A percentile compares a stretch with the other conserved stretches of the same genome.
Evolutionary conservation across 2,113 vertebrate genomes (phyloP).

Genomic region (Irena cyanogastra): DNA sequence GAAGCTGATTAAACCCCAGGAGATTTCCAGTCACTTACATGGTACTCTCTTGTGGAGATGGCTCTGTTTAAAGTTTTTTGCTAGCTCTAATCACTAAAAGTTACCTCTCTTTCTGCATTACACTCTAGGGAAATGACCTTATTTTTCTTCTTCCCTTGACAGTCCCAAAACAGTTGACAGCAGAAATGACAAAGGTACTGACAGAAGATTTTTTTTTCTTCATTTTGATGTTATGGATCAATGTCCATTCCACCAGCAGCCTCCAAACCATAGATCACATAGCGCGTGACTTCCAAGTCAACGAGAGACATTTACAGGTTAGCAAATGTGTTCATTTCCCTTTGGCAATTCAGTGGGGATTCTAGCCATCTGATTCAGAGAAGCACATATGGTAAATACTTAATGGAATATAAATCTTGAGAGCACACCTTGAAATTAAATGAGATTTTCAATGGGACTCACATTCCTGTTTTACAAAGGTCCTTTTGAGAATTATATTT

Average conservation of each 20-base stretch:
- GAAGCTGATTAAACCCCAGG: not conserved
- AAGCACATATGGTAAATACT: conserved; percentile 59
- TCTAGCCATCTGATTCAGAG: conserved; percentile 46
- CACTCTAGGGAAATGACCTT: not conserved
- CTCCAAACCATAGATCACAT: conserved; percentile 28
- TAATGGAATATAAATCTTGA: conserved; percentile 62
- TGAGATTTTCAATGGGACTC: conserved; percentile 30
- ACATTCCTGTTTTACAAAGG: conserved; percentile 1
- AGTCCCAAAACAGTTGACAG: not conserved
- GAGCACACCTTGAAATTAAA: conserved; percentile 46
- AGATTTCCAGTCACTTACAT: not conserved
- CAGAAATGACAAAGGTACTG: conserved; percentile 27
- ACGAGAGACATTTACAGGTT: conserved; percentile 36
- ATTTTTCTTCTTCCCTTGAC: conserved; percentile 25
- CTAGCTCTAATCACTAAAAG: not conserved
- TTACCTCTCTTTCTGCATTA: not conserved
- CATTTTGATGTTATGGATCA: conserved; percentile 6
- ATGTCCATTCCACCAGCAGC: conserved; percentile 35
- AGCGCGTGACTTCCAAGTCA: conserved; percentile 19
- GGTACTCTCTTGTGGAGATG: not conserved
- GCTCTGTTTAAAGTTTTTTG: not conserved
- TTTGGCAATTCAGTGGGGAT: conserved; percentile 5
- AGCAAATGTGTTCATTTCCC: conserved; percentile 38
- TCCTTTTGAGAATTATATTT: conserved; percentile 26
- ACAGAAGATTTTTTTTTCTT: not conserved